These are phyloP conservation scores for Pardosa pseudoannulata DNA, from an alignment of 2,888 invertebrate genomes.

Conservation along the genomic window DNA sequence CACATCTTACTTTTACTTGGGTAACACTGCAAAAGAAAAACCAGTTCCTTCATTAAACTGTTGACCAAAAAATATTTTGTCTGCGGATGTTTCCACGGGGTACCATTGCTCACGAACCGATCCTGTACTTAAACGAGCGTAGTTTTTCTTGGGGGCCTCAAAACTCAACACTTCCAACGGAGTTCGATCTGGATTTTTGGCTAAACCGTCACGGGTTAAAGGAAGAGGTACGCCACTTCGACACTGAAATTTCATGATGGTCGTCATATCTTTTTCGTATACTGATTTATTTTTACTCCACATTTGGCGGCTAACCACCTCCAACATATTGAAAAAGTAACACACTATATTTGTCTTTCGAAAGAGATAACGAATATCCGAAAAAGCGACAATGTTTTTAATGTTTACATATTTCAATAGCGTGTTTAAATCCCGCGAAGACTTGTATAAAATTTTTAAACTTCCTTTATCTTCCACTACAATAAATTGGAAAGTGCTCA, in stretches of 20 bases:
- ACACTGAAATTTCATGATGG: conserved; percentile 26
- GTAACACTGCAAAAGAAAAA: too few species aligned
- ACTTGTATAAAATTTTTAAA: too few species aligned
- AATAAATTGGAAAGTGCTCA: too few species aligned
- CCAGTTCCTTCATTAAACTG: too few species aligned
- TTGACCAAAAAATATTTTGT: too few species aligned
- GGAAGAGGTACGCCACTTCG: conserved; percentile 18
- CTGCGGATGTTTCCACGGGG: too few species aligned
- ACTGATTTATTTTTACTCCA: neutral
- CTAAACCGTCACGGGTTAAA: conserved; percentile 22
- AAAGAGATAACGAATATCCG: neutral
- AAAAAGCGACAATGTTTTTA: too few species aligned
- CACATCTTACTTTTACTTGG: too few species aligned
- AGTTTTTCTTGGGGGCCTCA: conserved; percentile 37
- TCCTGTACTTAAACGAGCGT: neutral
- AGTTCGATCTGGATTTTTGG: neutral
- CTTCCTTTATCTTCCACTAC: too few species aligned
- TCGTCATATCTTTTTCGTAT: neutral
- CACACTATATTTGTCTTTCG: neutral
- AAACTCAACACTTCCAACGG: conserved; percentile 10
- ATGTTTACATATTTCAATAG: too few species aligned
- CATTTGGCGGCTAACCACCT: neutral
- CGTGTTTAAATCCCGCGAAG: too few species aligned
- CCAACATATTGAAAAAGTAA: conserved; percentile 21
- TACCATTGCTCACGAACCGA: neutral